A percentile compares a stretch with the other conserved stretches of the same genome.
Evolutionary conservation across 2,113 vertebrate genomes (phyloP).

Genomic region (Callipepla squamata): DNA sequence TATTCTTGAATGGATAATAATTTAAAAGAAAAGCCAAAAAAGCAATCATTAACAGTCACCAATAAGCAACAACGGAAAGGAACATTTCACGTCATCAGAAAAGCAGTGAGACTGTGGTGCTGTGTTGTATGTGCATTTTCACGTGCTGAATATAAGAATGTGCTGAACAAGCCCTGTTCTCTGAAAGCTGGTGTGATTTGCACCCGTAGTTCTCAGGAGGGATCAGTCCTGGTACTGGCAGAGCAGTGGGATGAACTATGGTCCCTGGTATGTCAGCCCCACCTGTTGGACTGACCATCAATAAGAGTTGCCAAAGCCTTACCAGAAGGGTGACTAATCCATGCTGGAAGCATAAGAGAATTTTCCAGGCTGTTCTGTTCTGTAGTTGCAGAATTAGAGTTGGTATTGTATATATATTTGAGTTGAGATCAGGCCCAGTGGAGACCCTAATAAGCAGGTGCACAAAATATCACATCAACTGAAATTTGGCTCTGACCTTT

Average conservation of each 20-base stretch:
- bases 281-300: constrained; percentile 35
- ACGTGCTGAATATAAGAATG: neutral
- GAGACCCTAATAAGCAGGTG: neutral
- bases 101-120: neutral
- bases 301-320: constrained; percentile 46
- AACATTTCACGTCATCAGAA: neutral
- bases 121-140: accelerated
- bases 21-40: neutral
- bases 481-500: neutral
- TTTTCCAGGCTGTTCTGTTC: constrained; percentile 23
- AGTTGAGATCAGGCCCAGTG: neutral
- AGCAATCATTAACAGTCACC: neutral
- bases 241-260: neutral
- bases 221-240: neutral
- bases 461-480: neutral
- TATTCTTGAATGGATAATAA: neutral
- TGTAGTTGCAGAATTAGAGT: neutral
- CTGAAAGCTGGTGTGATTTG: neutral
- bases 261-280: constrained; percentile 41
- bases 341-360: constrained; percentile 28
- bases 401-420: neutral
- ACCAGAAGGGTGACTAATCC: constrained; percentile 68
- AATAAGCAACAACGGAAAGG: neutral
- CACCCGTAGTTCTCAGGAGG: neutral
- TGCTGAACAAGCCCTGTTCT: neutral